Conservation (phyloP, 2,888 invertebrate genomes). For the Hedychridium roseum region DNA sequence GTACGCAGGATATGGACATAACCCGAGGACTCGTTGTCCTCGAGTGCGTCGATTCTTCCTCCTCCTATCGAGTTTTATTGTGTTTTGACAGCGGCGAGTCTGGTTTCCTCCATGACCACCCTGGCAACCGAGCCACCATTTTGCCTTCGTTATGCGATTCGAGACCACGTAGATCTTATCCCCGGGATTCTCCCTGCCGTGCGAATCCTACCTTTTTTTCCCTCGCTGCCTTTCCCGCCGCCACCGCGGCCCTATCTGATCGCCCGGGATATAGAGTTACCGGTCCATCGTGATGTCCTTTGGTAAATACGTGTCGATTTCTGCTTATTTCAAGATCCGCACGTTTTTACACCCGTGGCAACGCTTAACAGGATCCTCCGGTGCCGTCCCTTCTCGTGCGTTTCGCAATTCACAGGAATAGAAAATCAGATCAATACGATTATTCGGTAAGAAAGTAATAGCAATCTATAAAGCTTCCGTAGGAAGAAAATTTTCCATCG, state of each 20-base stretch:
- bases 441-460: too few species aligned
- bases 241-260: slow-evolving; percentile 39
- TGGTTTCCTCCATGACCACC: slow-evolving; percentile 37
- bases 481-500: too few species aligned
- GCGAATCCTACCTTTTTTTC: slow-evolving; percentile 18
- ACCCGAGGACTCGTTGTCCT: slow-evolving; percentile 3
- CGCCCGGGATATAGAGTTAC: slow-evolving; percentile 48
- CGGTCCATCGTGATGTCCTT: slow-evolving; percentile 16
- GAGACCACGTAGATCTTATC: slow-evolving; percentile 22
- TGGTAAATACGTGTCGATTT: slow-evolving; percentile 16
- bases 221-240: slow-evolving; percentile 11
- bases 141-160: not conserved
- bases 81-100: slow-evolving; percentile 54
- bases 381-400: too few species aligned
- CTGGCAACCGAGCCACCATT: slow-evolving; percentile 3
- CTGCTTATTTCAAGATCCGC: slow-evolving; percentile 10
- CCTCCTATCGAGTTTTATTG: slow-evolving; percentile 54
- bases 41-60: slow-evolving; percentile 26
- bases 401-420: too few species aligned
- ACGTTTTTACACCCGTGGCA: too few species aligned
- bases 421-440: too few species aligned
- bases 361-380: too few species aligned
- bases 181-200: slow-evolving; percentile 7
- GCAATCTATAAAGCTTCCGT: too few species aligned
- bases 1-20: not conserved